Conservation (phyloP, 2,888 invertebrate genomes). For the Heliconius charithonia region DNA sequence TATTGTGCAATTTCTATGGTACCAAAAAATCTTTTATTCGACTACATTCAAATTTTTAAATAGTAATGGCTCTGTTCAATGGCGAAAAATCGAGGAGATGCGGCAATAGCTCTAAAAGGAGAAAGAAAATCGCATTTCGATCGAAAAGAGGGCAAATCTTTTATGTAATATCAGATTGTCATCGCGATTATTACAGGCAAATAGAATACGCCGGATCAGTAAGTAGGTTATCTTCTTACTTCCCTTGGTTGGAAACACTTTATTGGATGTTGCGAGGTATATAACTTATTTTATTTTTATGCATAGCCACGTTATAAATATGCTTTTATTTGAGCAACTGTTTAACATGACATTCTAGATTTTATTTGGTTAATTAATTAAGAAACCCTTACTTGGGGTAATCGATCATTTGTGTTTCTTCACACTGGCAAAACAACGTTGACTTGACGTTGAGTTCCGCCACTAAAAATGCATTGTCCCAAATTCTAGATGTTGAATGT, state of each 20-base stretch:
- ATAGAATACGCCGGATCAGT: conserved; percentile 83
- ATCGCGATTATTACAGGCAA: conserved; percentile 84
- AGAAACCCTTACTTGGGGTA: too few relatives aligned
- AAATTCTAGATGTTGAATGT: too few relatives aligned
- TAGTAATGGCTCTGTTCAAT: conserved; percentile 74
- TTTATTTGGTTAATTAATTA: neutral
- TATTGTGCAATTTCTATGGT: conserved; percentile 65
- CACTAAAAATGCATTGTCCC: too few relatives aligned
- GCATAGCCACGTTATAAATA: conserved; percentile 51
- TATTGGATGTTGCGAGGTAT: conserved; percentile 73
- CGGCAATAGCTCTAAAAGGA: conserved; percentile 79
- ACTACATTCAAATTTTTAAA: conserved; percentile 77
- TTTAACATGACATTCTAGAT: neutral
- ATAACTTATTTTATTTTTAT: conserved; percentile 53
- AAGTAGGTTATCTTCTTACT: conserved; percentile 82
- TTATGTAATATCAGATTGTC: conserved; percentile 84
- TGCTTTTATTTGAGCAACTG: conserved; percentile 18
- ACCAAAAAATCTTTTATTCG: conserved; percentile 78
- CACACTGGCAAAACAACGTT: neutral
- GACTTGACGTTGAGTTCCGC: too few relatives aligned
- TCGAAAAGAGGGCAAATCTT: conserved; percentile 83
- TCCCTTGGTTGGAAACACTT: conserved; percentile 79
- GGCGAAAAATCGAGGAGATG: conserved; percentile 76
- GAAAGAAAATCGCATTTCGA: conserved; percentile 80
- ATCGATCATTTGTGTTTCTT: neutral